phyloP scores from a whole-genome alignment of 2,888 invertebrate species.

The Heliothis peltigera region DNA sequence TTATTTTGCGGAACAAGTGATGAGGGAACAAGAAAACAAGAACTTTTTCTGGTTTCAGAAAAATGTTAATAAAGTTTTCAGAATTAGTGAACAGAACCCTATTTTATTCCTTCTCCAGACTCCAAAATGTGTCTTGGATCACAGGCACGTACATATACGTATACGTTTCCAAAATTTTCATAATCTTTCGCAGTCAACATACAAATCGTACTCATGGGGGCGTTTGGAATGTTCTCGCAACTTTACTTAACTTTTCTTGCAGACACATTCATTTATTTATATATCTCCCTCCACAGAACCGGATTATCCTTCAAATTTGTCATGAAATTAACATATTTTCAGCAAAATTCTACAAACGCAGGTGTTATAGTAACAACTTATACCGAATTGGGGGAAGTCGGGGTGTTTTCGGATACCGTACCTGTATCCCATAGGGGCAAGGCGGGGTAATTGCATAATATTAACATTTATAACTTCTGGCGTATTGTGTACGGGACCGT shows the following conservation, averaged over 20 bases:
- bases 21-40: too few species aligned
- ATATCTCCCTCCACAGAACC: slow-evolving; percentile 34
- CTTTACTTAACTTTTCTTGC: not conserved
- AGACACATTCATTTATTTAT: slow-evolving; percentile 28
- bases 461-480: slow-evolving; percentile 67
- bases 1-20: too few species aligned
- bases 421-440: slow-evolving; percentile 61
- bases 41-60: too few species aligned
- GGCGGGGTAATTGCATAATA: slow-evolving; percentile 68
- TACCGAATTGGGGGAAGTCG: slow-evolving; percentile 58
- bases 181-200: too few species aligned
- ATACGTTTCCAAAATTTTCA: too few species aligned
- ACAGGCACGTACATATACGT: too few species aligned
- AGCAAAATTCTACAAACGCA: slow-evolving; percentile 53
- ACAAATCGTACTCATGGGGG: not conserved
- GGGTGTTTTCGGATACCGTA: slow-evolving; percentile 49
- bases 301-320: slow-evolving; percentile 56
- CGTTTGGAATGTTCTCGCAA: slow-evolving; percentile 3
- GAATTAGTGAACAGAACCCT: too few species aligned
- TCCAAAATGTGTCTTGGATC: too few species aligned
- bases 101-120: too few species aligned
- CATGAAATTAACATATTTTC: slow-evolving; percentile 61
- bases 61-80: too few species aligned
- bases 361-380: slow-evolving; percentile 60
- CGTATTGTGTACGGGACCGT: slow-evolving; percentile 59